These are phyloP conservation scores for Anthonomus grandis DNA, from an alignment of 1,140 invertebrate species.

Conservation along the genomic window DNA sequence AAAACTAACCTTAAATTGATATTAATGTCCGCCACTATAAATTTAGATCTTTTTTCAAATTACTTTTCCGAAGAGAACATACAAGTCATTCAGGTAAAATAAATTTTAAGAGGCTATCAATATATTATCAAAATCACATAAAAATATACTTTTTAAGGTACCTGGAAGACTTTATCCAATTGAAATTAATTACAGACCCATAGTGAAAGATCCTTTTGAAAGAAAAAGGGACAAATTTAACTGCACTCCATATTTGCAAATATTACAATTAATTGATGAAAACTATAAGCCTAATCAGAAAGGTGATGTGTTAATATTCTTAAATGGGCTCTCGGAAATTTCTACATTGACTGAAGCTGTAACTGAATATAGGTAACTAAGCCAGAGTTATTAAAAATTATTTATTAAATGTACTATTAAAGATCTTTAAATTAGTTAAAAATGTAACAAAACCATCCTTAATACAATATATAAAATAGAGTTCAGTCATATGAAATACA, in stretches of 20 bases:
- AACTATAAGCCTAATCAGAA: slow-evolving; percentile 83
- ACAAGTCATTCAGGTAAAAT: slow-evolving; percentile 66
- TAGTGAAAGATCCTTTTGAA: slow-evolving; percentile 67
- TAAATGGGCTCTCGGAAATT: slow-evolving; percentile 96
- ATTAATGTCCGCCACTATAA: slow-evolving; percentile 98
- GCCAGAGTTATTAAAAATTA: too few relatives aligned
- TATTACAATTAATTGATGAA: slow-evolving; percentile 88
- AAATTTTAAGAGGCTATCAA: slow-evolving; percentile 51
- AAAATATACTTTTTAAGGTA: slow-evolving; percentile 57
- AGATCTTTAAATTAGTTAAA: too few relatives aligned
- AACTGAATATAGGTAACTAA: slow-evolving; percentile 62
- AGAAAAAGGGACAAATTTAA: slow-evolving; percentile 74
- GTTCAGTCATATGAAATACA: too few relatives aligned
- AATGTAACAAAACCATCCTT: too few relatives aligned
- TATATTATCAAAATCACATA: neutral
- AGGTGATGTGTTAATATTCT: slow-evolving; percentile 94
- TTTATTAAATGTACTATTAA: too few relatives aligned
- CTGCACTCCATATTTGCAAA: slow-evolving; percentile 87
- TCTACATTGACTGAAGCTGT: slow-evolving; percentile 84
- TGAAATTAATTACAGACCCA: slow-evolving; percentile 80
- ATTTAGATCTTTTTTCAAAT: slow-evolving; percentile 85
- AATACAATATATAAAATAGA: too few relatives aligned
- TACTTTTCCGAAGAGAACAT: slow-evolving; percentile 84
- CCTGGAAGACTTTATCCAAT: slow-evolving; percentile 94
- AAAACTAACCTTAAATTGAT: slow-evolving; percentile 84